These are phyloP conservation scores for Vombatus ursinus DNA, from an alignment of 2,113 vertebrate species.

Conservation along the genomic window DNA sequence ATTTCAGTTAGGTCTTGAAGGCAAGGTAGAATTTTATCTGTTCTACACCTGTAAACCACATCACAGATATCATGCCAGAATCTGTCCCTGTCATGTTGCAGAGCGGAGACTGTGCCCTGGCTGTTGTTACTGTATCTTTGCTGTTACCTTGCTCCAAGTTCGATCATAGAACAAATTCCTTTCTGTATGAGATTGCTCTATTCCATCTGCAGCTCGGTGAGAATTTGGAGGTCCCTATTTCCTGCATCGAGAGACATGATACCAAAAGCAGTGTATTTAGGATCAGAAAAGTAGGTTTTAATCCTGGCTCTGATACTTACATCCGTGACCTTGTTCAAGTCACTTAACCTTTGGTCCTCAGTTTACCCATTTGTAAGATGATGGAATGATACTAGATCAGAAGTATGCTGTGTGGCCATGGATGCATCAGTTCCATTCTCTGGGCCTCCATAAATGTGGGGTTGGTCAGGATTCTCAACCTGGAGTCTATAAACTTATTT, in stretches of 20 bases:
- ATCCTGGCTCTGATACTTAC: neutral
- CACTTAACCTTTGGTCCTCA: neutral
- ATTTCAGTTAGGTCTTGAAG: neutral
- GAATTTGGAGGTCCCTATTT: neutral
- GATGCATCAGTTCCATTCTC: neutral
- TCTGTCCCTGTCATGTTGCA: neutral
- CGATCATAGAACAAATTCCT: neutral
- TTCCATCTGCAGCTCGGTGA: neutral
- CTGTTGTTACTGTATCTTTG: neutral
- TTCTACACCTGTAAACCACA: neutral
- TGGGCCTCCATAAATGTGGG: neutral
- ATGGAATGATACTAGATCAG: neutral
- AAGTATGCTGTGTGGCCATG: neutral
- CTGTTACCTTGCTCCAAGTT: neutral
- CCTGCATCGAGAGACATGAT: neutral
- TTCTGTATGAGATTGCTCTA: neutral
- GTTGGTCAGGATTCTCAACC: neutral
- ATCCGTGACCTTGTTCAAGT: neutral
- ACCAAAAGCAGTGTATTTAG: neutral
- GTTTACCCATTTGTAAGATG: neutral
- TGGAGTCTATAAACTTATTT: neutral
- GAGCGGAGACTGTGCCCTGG: neutral
- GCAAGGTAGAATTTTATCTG: neutral
- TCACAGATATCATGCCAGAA: neutral
- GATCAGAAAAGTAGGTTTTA: neutral